phyloP scores from a whole-genome alignment of 2,113 vertebrate genomes.

The Lasiurus cinereus region DNA sequence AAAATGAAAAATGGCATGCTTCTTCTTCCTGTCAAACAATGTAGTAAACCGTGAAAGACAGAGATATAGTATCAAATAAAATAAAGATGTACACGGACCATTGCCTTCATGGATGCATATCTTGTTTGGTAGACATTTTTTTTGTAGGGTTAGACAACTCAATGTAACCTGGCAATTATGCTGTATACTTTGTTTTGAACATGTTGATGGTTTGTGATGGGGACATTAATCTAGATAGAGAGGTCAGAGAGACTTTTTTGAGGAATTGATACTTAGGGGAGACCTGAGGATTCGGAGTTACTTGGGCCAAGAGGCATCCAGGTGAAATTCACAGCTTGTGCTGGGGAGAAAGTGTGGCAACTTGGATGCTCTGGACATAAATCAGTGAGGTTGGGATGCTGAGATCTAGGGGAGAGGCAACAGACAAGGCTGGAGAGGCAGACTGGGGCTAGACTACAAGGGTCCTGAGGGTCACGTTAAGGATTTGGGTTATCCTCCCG shows the following conservation, averaged over 20 bases:
- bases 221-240: background rate
- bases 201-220: fast-evolving
- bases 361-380: background rate
- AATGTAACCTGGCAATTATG: background rate
- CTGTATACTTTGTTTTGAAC: background rate
- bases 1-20: background rate
- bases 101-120: background rate
- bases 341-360: background rate
- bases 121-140: background rate
- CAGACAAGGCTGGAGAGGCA: background rate
- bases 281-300: background rate
- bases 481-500: background rate
- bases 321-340: background rate
- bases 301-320: background rate
- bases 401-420: background rate
- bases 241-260: background rate
- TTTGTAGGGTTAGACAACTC: background rate
- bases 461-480: background rate
- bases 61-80: background rate
- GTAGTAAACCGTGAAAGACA: background rate
- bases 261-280: background rate
- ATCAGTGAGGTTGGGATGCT: background rate
- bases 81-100: background rate
- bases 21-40: background rate
- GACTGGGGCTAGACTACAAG: background rate